Evolutionary conservation across 2,797 vertebrate genomes (phyloP).

Genomic region (Malacoraja senta): DNA sequence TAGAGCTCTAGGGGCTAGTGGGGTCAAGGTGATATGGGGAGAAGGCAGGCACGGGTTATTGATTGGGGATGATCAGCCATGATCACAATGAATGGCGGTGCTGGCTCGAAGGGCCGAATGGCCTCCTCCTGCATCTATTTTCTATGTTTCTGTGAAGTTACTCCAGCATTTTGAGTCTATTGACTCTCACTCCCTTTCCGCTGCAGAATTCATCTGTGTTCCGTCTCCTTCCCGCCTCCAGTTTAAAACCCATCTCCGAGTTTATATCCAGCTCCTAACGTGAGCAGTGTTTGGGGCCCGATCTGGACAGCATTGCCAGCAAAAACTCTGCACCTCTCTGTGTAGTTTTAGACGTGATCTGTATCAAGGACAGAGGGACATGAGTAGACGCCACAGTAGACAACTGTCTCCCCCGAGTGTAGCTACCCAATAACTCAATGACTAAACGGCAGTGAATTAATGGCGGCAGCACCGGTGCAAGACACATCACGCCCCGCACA

Average conservation of each 20-base stretch:
- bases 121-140: too few relatives aligned
- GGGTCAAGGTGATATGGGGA: too few relatives aligned
- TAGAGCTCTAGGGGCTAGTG: too few relatives aligned
- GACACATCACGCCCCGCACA: not conserved
- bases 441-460: not conserved
- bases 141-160: too few relatives aligned
- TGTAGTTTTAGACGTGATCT: not conserved
- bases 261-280: too few relatives aligned
- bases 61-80: too few relatives aligned
- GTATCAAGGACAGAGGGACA: not conserved
- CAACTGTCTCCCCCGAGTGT: not conserved
- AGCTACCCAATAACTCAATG: constrained; percentile 12
- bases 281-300: not conserved
- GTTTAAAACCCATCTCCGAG: not conserved
- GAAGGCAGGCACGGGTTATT: too few relatives aligned
- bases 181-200: too few relatives aligned
- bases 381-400: not conserved
- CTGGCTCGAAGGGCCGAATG: too few relatives aligned
- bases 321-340: not conserved
- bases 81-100: too few relatives aligned
- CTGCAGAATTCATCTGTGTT: not conserved
- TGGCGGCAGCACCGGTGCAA: not conserved
- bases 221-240: not conserved
- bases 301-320: not conserved
- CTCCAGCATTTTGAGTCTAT: too few relatives aligned